A percentile compares a stretch with the other conserved stretches of the same genome.
Evolutionary conservation across 2,797 vertebrate species (phyloP).

Genomic region (Betta splendens): DNA sequence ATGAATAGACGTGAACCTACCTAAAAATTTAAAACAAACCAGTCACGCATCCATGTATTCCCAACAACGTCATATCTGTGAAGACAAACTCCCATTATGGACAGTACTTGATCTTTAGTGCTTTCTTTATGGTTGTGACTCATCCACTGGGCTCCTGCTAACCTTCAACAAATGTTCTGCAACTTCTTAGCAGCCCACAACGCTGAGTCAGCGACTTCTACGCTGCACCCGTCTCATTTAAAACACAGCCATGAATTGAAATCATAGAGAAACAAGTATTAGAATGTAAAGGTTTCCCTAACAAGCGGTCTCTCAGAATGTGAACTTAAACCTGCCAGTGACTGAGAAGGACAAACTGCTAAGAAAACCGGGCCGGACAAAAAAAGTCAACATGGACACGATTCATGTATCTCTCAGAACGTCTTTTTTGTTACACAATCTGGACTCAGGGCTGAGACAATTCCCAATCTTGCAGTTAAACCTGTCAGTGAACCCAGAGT

Average conservation of each 20-base stretch:
- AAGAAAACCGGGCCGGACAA: slow-evolving; percentile 1
- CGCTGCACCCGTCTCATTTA: slow-evolving; percentile 36
- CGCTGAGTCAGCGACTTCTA: slow-evolving; percentile 19
- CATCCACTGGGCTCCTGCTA: slow-evolving; percentile 14
- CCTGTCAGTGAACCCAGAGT: slow-evolving; percentile 54
- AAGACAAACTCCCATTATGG: slow-evolving; percentile 1
- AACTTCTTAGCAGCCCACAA: slow-evolving; percentile 29
- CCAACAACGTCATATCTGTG: neutral
- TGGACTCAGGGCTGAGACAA: neutral
- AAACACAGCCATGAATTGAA: slow-evolving; percentile 10
- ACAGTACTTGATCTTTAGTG: slow-evolving; percentile 27
- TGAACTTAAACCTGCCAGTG: slow-evolving; percentile 12
- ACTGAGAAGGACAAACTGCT: neutral
- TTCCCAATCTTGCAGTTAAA: slow-evolving; percentile 22
- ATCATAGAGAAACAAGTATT: too few species aligned
- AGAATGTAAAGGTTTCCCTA: too few species aligned
- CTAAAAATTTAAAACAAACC: too few species aligned
- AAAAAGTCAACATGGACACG: slow-evolving; percentile 2
- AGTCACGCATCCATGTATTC: too few species aligned
- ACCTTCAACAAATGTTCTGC: slow-evolving; percentile 53
- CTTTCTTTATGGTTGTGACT: slow-evolving; percentile 31
- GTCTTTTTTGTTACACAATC: slow-evolving; percentile 39
- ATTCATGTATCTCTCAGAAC: slow-evolving; percentile 19
- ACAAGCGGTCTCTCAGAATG: neutral
- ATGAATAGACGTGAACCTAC: too few species aligned